Conservation (phyloP, 2,113 vertebrate genomes). For the Pelecanoides urinatrix region DNA sequence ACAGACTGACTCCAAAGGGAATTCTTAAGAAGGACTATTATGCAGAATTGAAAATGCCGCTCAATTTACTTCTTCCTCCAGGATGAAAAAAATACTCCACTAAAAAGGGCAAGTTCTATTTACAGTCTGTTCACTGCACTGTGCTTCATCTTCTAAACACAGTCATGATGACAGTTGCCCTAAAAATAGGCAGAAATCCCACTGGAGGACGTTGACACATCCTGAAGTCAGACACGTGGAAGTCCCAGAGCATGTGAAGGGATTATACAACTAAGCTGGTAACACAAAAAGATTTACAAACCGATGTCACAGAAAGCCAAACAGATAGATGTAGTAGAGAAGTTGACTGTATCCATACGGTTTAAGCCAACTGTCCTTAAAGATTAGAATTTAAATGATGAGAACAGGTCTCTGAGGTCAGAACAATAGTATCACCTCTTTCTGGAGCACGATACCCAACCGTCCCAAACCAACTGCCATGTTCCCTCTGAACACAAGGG, state of each 20-base stretch:
- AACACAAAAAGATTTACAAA: not conserved
- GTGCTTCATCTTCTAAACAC: not conserved
- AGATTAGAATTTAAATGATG: not conserved
- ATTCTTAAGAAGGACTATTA: not conserved
- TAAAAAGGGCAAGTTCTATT: not conserved
- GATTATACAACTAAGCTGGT: not conserved
- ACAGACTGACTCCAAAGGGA: not conserved
- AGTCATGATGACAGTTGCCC: not conserved
- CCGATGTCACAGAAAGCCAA: not conserved
- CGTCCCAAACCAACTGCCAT: not conserved
- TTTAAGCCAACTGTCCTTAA: not conserved
- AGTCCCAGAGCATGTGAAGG: not conserved
- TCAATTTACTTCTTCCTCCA: not conserved
- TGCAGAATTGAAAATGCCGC: not conserved
- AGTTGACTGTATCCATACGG: not conserved
- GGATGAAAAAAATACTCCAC: not conserved
- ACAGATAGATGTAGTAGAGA: not conserved
- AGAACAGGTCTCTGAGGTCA: not conserved
- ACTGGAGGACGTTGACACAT: slow-evolving; percentile 21
- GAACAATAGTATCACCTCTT: not conserved
- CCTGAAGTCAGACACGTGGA: not conserved
- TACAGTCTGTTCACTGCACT: not conserved
- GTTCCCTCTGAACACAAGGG: not conserved
- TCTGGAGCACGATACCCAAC: rapidly evolving
- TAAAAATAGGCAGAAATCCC: slow-evolving; percentile 16